Conservation (phyloP, 2,113 vertebrate species). For the Lonchura striata region DNA sequence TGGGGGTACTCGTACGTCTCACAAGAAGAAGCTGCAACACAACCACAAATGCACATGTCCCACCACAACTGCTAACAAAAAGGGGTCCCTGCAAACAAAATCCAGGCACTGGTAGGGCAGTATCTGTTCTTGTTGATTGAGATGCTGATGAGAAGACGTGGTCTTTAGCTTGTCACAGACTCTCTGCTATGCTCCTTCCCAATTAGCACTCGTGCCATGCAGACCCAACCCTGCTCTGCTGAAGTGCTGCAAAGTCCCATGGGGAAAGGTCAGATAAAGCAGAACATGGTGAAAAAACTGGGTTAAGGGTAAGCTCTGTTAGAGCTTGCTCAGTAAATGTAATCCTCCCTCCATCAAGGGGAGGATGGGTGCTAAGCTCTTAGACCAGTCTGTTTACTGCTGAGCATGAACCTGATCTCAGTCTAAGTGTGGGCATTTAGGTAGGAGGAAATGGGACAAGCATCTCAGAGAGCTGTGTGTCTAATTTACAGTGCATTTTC, state of each 20-base stretch:
- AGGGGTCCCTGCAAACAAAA: neutral
- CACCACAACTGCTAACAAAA: neutral
- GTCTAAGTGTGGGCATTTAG: neutral
- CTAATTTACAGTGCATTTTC: neutral
- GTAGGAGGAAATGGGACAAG: neutral
- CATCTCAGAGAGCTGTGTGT: neutral
- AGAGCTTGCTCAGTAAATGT: neutral
- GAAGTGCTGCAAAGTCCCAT: neutral
- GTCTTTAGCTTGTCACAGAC: neutral
- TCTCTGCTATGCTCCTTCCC: neutral
- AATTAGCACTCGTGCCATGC: rapidly evolving
- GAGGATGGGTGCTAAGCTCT: neutral
- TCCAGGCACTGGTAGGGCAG: neutral
- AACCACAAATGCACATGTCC: neutral
- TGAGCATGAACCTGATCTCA: neutral
- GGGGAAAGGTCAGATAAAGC: neutral
- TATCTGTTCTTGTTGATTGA: neutral
- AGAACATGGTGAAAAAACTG: neutral
- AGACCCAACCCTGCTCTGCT: neutral
- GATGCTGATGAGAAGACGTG: neutral
- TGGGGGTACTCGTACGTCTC: conserved; percentile 89
- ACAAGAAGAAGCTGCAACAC: conserved; percentile 88
- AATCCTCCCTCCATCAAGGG: neutral
- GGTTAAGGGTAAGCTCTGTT: neutral
- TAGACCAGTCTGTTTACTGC: neutral